Base-by-base conservation (phyloP, 2,888 invertebrate species). In the Strigamia maritima region DNA sequence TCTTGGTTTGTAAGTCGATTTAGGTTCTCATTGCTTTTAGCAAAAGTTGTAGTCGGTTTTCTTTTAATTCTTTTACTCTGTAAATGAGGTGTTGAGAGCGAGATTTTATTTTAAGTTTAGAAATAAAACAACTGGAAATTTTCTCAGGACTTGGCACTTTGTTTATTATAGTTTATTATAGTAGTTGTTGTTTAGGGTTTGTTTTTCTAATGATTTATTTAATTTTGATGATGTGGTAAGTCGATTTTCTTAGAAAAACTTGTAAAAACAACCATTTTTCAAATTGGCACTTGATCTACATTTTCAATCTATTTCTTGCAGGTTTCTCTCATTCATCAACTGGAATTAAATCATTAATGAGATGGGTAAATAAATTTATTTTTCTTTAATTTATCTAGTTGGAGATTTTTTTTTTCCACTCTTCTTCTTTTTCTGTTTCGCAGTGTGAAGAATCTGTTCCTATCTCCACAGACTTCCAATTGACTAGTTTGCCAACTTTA, bases 281-380 rank as follows among this genome's bases (percentile, higher is more conserved):
- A 65, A 65, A 31, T 26, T 24, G 65, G 26, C 28, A 26, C 10
- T 65, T 65, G 8, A 65, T 24, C 24, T 65, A 65, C 49, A 49
- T 49, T 65, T 65, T 65, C 65, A 65, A 65, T 65, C 65, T 10
- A 65, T 65, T 65, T 65, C 26, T 65, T 65, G 65, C 65, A 65
- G 65, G 24, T 65, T 65, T 28, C 28, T 26, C 28, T 65, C 65
- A 28, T 26, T 26, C 65, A 65, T 26, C 65, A 65, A 26, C 65
- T 65, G 65, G 65, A 65, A 65, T 65, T 65, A 28, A 28, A 8
- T 65, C 65, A 26, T 65, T 65, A 65, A 26, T 65, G 65, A 65
- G 65, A 65, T 65, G 65, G 65, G 65, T 65, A 65, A 65, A 65
- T 65, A 26, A 14, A 14, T 65, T 60, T 26, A 16, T 26, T 65